phyloP scores from a whole-genome alignment of 1,140 invertebrate genomes.

The Temnothorax longispinosus region DNA sequence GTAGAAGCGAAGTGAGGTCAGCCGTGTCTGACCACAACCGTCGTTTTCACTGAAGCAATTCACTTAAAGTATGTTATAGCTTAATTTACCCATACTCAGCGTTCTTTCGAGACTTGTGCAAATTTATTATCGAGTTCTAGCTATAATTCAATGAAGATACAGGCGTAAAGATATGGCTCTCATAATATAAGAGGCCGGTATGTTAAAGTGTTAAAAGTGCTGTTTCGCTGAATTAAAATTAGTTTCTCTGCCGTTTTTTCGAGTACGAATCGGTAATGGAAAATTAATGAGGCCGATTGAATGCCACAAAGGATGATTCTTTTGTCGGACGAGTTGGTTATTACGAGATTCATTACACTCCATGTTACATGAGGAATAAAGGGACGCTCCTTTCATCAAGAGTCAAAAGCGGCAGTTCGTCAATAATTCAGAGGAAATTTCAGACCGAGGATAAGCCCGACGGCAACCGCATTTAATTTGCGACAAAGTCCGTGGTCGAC shows the following conservation, averaged over 20 bases:
- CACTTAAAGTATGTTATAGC: not conserved
- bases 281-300: constrained; percentile 12
- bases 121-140: not conserved
- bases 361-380: constrained; percentile 7
- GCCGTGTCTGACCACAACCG: not conserved
- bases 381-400: constrained; percentile 23
- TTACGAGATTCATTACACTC: constrained; percentile 23
- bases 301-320: not conserved
- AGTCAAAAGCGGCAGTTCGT: constrained; percentile 45
- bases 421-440: constrained; percentile 56
- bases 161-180: not conserved
- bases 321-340: not conserved
- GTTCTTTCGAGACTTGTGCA: not conserved
- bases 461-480: constrained; percentile 45
- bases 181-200: not conserved
- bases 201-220: not conserved
- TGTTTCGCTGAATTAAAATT: not conserved
- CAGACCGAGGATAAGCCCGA: constrained; percentile 28
- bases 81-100: not conserved
- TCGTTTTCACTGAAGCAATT: constrained; percentile 21
- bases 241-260: not conserved
- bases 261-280: not conserved
- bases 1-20: constrained; percentile 25
- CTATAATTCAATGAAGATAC: not conserved
- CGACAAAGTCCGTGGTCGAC: constrained; percentile 43